Conservation (phyloP, 2,888 invertebrate species). For the Drosophila conformis region DNA sequence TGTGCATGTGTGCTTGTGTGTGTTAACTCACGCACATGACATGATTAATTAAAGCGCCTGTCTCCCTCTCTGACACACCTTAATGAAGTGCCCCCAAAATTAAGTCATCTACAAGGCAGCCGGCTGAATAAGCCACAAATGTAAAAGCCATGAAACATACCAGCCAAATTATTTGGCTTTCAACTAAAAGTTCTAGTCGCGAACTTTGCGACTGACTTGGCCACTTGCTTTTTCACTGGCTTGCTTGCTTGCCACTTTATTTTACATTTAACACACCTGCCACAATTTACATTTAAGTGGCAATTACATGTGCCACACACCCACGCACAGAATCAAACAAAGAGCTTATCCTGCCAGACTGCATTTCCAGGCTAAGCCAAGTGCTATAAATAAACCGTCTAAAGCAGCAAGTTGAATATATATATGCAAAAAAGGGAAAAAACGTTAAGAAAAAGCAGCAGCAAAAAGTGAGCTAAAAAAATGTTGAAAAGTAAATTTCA, state of each 20-base stretch:
- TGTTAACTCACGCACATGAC: constrained; percentile 9
- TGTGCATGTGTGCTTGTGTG: constrained; percentile 2
- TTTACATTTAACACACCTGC: constrained; percentile 8
- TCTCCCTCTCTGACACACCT: not conserved
- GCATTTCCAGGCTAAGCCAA: not conserved
- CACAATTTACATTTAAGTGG: constrained; percentile 53
- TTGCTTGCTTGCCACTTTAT: constrained; percentile 10
- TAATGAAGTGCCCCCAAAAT: constrained; percentile 17
- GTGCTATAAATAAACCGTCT: constrained; percentile 6
- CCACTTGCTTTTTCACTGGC: not conserved
- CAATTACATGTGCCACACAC: constrained; percentile 56
- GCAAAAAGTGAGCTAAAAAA: not conserved
- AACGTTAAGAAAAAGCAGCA: not conserved
- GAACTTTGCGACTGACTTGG: constrained; percentile 26
- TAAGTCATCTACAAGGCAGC: constrained; percentile 14
- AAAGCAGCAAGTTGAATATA: not conserved
- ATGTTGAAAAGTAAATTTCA: not conserved
- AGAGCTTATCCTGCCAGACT: not conserved
- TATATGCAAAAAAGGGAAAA: not conserved
- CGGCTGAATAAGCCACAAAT: constrained; percentile 7
- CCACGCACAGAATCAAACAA: constrained; percentile 3
- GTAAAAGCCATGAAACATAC: constrained; percentile 16
- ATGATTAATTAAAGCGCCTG: constrained; percentile 46
- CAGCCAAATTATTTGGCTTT: constrained; percentile 18
- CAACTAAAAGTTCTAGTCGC: constrained; percentile 15